Conservation (phyloP, 2,888 invertebrate species). For the Drosophila borealis region DNA sequence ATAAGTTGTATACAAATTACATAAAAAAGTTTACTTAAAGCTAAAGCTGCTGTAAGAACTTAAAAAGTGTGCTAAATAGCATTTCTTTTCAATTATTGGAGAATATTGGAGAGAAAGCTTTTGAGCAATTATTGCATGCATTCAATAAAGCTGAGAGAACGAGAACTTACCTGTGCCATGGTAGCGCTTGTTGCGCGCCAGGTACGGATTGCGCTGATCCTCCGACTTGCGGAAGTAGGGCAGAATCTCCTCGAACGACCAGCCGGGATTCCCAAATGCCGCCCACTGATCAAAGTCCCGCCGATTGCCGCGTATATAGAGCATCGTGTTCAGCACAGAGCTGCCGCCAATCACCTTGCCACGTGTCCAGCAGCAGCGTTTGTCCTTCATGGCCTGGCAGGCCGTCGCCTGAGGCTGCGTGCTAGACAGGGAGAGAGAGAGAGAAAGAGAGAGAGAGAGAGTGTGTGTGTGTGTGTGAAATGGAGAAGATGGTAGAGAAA, state of each 20-base stretch:
- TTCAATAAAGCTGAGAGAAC: no score
- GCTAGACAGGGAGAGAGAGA: constrained; percentile 83
- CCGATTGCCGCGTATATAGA: constrained; percentile 94
- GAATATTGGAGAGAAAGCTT: no score
- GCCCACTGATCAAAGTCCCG: constrained; percentile 96
- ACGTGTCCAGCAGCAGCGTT: constrained; percentile 94
- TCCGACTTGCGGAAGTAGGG: constrained; percentile 94
- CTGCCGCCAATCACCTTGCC: constrained; percentile 96
- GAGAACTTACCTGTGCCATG: constrained; percentile 87
- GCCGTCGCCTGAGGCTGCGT: constrained; percentile 93
- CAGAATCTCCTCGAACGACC: constrained; percentile 93
- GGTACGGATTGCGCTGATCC: constrained; percentile 94
- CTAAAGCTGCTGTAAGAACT: no score
- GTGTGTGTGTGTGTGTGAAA: neutral
- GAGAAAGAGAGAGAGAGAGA: neutral
- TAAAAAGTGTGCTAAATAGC: no score
- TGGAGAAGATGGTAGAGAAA: constrained; percentile 14
- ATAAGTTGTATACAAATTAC: no score
- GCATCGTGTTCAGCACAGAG: constrained; percentile 95
- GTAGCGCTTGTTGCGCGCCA: constrained; percentile 90
- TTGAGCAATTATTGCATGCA: no score
- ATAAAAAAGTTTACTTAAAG: no score
- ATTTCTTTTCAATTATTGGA: no score
- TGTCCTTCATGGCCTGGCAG: constrained; percentile 94
- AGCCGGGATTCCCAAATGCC: constrained; percentile 92